Evolutionary conservation across 2,888 invertebrate species (phyloP), one percentile per base, ranked within the genome.

Genomic region (Dynastes tityus): DNA sequence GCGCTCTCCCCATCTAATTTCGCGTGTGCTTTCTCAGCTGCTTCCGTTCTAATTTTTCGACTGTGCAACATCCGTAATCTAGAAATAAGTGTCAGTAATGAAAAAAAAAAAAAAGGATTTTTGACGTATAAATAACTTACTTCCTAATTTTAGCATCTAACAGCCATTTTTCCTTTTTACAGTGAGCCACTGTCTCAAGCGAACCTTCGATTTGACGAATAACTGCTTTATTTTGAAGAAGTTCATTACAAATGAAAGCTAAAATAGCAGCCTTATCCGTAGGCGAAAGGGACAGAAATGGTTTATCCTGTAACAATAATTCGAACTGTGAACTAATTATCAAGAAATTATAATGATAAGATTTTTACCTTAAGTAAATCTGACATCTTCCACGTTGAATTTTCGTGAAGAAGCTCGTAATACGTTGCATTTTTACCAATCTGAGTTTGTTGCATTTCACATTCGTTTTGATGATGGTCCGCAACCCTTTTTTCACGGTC

Each of bases 71-170:
- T 93, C 81, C 93, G 90, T 5, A 94, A 90, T 88, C 94, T 94
- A 84, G 22, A 84, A 86, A 84, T 45, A 45, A 45, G 45, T 11
- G 45, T 45, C 2, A 45, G 8, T 8, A 45, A 45, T 45, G 45
- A 8, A 45, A 45, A 11, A 45, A 45, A 8, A 40, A 40, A 37
- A 6, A 37, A 37, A 37, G 6, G 3, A 37, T 6, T 40, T 40
- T 45, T 2, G 2, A 45, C 71, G 79, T 79, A 32, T 45, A 80
- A 82, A 27, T 88, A 87, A 92, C 94, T 89, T 89, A 96, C 94
- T 97, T 97, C 87, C 98, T 91, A 67, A 98, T 94, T 90, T 97
- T 97, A 86, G 96, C 96, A 86, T 98, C 98, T 84, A 97, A 91
- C 80, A 97, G 92, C 92, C 98, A 98, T 83, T 97, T 93, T 86